phyloP scores from a whole-genome alignment of 2,888 invertebrate species.

The Steromphala cineraria region DNA sequence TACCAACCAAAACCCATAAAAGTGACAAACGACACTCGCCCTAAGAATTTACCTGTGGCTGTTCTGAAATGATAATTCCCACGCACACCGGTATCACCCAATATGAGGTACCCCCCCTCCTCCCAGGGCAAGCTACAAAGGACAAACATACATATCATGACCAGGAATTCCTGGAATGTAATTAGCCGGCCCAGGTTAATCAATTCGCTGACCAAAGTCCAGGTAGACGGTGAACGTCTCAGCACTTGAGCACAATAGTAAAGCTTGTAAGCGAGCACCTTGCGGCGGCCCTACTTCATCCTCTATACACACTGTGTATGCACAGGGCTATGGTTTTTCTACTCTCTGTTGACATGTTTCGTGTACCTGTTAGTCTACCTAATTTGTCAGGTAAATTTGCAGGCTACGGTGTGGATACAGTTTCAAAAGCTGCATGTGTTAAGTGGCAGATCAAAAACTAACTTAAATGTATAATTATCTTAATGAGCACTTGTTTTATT shows the following conservation, averaged over 20 bases:
- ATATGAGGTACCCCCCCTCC: background rate
- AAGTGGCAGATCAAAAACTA: too few species aligned
- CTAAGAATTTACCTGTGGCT: too few species aligned
- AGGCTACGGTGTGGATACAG: too few species aligned
- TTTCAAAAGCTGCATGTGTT: too few species aligned
- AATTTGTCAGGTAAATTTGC: constrained; percentile 3
- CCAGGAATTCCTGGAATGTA: background rate
- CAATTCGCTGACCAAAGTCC: background rate
- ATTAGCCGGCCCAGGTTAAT: background rate
- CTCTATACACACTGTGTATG: background rate
- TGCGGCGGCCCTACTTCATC: background rate
- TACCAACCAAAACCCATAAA: too few species aligned
- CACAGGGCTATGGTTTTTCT: background rate
- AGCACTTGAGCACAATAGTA: background rate
- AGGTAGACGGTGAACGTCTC: background rate
- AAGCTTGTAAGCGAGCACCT: background rate
- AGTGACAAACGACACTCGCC: too few species aligned
- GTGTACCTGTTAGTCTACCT: background rate
- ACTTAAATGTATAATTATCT: too few species aligned
- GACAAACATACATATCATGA: background rate
- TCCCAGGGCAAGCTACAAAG: background rate
- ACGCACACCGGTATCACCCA: background rate
- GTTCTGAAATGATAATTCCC: background rate
- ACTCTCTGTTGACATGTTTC: background rate
- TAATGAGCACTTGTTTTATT: too few species aligned